phyloP scores from a whole-genome alignment of 2,797 vertebrate species.

The Scolopax bukidnonensis region DNA sequence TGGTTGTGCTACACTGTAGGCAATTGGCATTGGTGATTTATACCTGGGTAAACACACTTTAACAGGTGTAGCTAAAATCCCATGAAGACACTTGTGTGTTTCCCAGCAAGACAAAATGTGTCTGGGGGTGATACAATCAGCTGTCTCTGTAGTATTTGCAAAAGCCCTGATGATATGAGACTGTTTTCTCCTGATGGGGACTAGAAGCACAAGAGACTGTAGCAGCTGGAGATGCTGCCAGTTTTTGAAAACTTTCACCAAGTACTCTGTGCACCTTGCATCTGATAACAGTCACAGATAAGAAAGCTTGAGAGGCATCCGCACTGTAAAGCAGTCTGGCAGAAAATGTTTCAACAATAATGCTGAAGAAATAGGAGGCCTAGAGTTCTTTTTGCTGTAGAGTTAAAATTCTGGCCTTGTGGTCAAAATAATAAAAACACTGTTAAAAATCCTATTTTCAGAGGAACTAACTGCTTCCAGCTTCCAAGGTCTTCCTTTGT shows the following conservation, averaged over 20 bases:
- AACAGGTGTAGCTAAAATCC: background rate
- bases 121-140: background rate
- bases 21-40: background rate
- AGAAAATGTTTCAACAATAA: background rate
- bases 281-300: conserved; percentile 16
- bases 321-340: background rate
- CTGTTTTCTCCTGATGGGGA: background rate
- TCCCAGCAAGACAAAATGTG: background rate
- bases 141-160: background rate
- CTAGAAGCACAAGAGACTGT: background rate
- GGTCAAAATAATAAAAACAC: background rate
- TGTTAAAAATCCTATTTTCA: background rate
- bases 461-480: background rate
- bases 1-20: background rate
- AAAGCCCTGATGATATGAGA: background rate
- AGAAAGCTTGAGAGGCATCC: background rate
- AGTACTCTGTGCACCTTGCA: background rate
- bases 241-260: background rate
- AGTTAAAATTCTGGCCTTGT: background rate
- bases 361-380: background rate
- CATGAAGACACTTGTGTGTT: background rate
- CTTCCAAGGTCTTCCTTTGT: background rate
- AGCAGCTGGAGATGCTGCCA: background rate
- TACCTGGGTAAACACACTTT: background rate
- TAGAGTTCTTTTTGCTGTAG: background rate